phyloP scores from a whole-genome alignment of 53 echinoderm and acorn worm genomes.

The Astropecten irregularis region DNA sequence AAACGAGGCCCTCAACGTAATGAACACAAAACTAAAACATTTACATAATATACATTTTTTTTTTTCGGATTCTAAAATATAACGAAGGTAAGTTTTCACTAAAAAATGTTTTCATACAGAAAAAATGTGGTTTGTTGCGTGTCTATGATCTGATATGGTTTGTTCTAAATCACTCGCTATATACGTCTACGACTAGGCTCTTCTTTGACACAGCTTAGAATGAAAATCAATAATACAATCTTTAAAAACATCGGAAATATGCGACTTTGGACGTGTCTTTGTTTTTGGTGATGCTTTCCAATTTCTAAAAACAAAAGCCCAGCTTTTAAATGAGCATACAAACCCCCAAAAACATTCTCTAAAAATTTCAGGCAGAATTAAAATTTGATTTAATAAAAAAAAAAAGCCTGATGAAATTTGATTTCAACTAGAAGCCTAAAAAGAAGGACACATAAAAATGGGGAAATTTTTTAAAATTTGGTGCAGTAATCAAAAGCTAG shows the following conservation, averaged over 20 bases:
- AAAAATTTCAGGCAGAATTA: slow-evolving; percentile 21
- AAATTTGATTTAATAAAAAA: not conserved
- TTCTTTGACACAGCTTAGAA: not conserved
- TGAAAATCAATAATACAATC: not conserved
- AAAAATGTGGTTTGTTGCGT: too few relatives aligned
- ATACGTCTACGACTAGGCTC: not conserved
- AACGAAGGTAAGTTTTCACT: too few relatives aligned
- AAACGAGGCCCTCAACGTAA: not conserved
- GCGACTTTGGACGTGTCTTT: not conserved
- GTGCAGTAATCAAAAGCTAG: too few relatives aligned
- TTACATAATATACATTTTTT: not conserved
- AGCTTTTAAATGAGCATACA: not conserved
- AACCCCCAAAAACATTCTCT: not conserved
- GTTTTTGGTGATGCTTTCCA: too few relatives aligned
- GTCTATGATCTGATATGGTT: too few relatives aligned
- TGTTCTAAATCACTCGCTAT: too few relatives aligned
- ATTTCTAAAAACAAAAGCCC: slow-evolving; percentile 15
- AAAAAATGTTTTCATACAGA: too few relatives aligned
- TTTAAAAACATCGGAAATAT: not conserved
- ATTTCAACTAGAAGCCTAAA: too few relatives aligned
- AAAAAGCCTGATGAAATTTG: too few relatives aligned
- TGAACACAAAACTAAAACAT: not conserved
- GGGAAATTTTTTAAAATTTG: too few relatives aligned
- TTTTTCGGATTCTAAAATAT: too few relatives aligned
- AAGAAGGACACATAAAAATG: too few relatives aligned